Evolutionary conservation across 2,888 invertebrate genomes (phyloP), one percentile per base, ranked within the genome.

Genomic region (Pherbina coryleti): DNA sequence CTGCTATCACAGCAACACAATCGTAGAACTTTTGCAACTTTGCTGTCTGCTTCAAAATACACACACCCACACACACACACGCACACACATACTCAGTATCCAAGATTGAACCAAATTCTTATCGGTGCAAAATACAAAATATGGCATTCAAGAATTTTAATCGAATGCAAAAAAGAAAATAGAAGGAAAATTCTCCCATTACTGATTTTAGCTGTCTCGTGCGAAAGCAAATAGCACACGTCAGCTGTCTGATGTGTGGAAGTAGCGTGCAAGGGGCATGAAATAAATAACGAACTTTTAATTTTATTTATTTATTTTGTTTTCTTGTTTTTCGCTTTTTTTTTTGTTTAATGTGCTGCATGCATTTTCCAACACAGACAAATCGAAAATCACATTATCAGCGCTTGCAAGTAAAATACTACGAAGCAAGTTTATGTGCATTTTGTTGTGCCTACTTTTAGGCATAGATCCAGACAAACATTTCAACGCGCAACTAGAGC

Each of bases 311-410:
- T 14, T 44, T 11, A 44, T 11, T 22, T 55, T 19, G 5, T 57
- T 57, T 57, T n/a, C n/a, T n/a, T n/a, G n/a, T 19, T 57, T 1
- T 22, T 25, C 22, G 57, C 3, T 11, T 28, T 34, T 31, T 9
- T 31, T 11, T 28, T 34, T 31, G 25, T 31, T n/a, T 25, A 25
- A 17, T 28, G 28, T n/a, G 14, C 11, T 11, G 31, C 19, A 31
- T 31, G 17, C 31, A 3, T 37, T 25, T 31, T 17, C 34, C 66
- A n/a, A n/a, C 22, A 22, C 17, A n/a, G 2, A 37, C 67, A 37
- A 37, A 67, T 67, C 67, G 67, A 67, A 67, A 67, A 67, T 67
- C 67, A 37, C 67, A 67, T 67, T 67, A 67, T 67, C 67, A 34
- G 67, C 44, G 44, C n/a, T 11, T 34, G 37, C 17, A 19, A 31